Evolutionary conservation across 2,888 invertebrate species (phyloP), one percentile per base, ranked within the genome.

Genomic region (Nomada flava): DNA sequence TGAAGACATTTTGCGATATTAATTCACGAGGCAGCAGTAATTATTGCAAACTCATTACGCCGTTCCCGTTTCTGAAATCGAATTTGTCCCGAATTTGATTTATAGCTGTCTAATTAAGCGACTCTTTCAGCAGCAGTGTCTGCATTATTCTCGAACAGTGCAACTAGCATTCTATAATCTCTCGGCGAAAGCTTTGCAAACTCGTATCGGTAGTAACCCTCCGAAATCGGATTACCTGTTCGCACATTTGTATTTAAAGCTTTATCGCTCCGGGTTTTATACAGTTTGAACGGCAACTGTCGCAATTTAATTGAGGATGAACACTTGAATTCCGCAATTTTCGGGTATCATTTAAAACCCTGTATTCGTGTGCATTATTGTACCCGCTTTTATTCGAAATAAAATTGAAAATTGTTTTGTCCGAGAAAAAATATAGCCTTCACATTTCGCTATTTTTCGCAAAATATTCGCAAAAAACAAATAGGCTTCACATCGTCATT

Each of bases 21-120:
- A 47, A 47, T 15, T 47, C 9, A 15, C 4, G 29, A 7, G 18
- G 36, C 18, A 13, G 42, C 42, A 44, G 11, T 62, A 44, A 44
- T 20, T 44, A 44, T n/a, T n/a, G 4, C 36, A 3, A 42, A 60
- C n/a, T 60, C 36, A 10, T 7, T n/a, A 36, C n/a, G n/a, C 29
- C 44, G 23, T 63, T 42, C 18, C 10, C 7, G 47, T 5, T 47
- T 3, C 5, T n/a, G 44, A 62, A 70, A 65, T 71, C 52, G 50
- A 50, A 26, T 26, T 26, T 26, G 50, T 76, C 75, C 47, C 57
- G 50, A 60, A 70, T 57, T 75, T 75, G 59, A 86, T 86, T 84
- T 82, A 68, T 75, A 82, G 82, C 79, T 68, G 68, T 79, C 55
- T 87, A 84, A 84, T 86, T 87, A 85, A 87, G 55, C 71, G 23